Percentiles rank a stretch among this genome's conserved stretches.
phyloP scores from a whole-genome alignment of 2,113 vertebrate genomes.

The Dipodomys merriami region DNA sequence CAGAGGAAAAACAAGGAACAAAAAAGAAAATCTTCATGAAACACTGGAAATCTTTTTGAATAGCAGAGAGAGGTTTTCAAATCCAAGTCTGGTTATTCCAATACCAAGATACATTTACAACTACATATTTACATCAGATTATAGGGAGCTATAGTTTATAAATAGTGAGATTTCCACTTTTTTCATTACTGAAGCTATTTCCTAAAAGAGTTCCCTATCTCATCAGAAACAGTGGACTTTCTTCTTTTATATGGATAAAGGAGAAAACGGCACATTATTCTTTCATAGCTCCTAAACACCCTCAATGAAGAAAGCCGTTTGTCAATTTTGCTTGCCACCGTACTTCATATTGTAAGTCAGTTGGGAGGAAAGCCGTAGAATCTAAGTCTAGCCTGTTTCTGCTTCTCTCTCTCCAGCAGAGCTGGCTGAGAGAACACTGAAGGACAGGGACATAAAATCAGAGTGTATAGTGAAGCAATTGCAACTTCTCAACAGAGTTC shows the following conservation, averaged over 20 bases:
- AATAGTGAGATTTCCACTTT: conserved; percentile 23
- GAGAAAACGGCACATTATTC: neutral
- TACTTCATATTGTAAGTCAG: conserved; percentile 54
- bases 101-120: conserved; percentile 42
- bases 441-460: conserved; percentile 34
- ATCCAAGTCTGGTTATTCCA: conserved; percentile 33
- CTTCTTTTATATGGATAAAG: conserved; percentile 52
- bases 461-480: conserved; percentile 40
- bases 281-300: conserved; percentile 30
- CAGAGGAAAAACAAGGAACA: conserved; percentile 55
- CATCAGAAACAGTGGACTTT: conserved; percentile 60
- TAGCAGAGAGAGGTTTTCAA: conserved; percentile 53
- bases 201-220: conserved; percentile 28
- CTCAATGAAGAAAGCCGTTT: conserved; percentile 18
- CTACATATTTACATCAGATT: conserved; percentile 32
- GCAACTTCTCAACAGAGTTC: neutral
- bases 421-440: neutral
- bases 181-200: conserved; percentile 66
- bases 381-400: conserved; percentile 13
- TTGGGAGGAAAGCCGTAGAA: conserved; percentile 35
- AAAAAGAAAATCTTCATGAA: conserved; percentile 36
- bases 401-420: conserved; percentile 56
- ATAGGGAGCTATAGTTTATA: conserved; percentile 50
- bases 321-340: conserved; percentile 61
- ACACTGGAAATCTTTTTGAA: conserved; percentile 49